A percentile compares a stretch with the other conserved stretches of the same genome.
Conservation (phyloP, 2,113 vertebrate species). For the Tragelaphus buxtoni region DNA sequence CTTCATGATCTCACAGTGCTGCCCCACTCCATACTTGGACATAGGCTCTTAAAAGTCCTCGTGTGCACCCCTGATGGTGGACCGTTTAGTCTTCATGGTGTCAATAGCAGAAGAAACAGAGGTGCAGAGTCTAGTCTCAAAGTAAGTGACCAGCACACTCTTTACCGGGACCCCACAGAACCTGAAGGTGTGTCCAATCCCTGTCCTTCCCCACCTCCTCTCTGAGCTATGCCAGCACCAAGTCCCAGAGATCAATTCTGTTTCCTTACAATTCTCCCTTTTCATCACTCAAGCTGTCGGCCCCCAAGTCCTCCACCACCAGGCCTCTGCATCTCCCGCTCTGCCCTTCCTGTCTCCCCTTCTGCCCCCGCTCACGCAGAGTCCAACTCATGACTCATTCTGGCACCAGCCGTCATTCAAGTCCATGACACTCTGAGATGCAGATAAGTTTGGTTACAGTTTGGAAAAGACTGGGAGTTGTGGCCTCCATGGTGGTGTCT, state of each 20-base stretch:
- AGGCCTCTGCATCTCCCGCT: neutral
- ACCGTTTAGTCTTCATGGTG: fast-evolving
- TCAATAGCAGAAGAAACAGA: neutral
- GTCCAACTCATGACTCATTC: neutral
- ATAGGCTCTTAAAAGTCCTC: neutral
- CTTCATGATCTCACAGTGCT: fast-evolving
- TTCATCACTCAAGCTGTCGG: neutral
- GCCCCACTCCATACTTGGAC: neutral
- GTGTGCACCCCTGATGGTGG: neutral
- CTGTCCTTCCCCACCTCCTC: neutral
- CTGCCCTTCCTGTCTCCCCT: fast-evolving
- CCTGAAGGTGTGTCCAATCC: neutral
- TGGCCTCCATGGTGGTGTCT: neutral
- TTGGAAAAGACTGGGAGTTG: neutral
- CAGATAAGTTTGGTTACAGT: neutral
- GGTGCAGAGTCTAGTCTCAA: neutral
- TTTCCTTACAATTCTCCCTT: neutral
- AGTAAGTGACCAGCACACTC: neutral
- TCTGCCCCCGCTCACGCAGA: neutral
- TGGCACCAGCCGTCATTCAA: neutral
- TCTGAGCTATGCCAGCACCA: neutral
- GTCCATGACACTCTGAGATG: neutral
- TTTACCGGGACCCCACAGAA: neutral
- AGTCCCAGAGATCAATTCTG: neutral
- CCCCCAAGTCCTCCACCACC: fast-evolving